phyloP scores from a whole-genome alignment of 2,113 vertebrate species.

The Daboia siamensis region DNA sequence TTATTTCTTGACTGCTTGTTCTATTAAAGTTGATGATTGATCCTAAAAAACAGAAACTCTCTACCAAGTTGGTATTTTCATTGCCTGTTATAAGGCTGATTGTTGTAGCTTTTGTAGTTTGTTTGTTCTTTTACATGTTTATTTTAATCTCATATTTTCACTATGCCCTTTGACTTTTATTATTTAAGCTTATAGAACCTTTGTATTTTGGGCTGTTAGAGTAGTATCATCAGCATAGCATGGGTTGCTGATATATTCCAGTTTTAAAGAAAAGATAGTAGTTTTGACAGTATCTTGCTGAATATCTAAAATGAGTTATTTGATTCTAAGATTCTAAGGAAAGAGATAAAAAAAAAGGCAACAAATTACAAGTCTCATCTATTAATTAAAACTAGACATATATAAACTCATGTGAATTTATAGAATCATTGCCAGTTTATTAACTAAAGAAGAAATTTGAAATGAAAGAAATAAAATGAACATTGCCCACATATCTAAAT shows the following conservation, averaged over 20 bases:
- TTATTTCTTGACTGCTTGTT: neutral
- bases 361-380: neutral
- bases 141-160: neutral
- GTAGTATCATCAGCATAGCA: neutral
- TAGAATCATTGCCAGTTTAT: neutral
- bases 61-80: neutral
- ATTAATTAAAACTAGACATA: neutral
- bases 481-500: neutral
- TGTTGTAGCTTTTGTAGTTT: neutral
- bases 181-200: neutral
- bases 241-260: neutral
- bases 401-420: neutral
- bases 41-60: neutral
- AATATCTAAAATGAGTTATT: neutral
- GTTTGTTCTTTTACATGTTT: neutral
- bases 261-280: neutral
- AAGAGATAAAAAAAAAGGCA: neutral
- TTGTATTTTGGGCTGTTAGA: neutral
- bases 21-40: neutral
- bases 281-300: neutral
- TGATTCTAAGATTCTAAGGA: neutral
- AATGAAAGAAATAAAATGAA: neutral
- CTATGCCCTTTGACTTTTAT: neutral
- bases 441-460: neutral
- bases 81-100: neutral